Percentiles rank a stretch among this genome's conserved stretches.
Evolutionary conservation across 2,888 invertebrate genomes (phyloP).

Genomic region (Charanyca ferruginea): DNA sequence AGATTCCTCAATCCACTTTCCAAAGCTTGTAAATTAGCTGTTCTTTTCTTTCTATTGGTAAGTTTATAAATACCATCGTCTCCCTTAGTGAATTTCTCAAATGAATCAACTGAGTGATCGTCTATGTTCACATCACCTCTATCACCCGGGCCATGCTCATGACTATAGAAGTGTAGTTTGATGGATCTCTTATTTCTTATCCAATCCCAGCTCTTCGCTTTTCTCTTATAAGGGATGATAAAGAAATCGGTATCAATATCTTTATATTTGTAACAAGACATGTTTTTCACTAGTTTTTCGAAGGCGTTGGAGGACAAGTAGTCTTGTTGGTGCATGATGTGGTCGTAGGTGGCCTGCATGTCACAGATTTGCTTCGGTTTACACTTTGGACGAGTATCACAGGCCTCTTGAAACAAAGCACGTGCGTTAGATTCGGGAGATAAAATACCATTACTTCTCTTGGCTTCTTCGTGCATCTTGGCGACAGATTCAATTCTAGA

Average conservation of each 20-base stretch:
- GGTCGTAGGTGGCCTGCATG: constrained; percentile 69
- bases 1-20: constrained; percentile 66
- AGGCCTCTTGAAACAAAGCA: constrained; percentile 82
- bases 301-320: constrained; percentile 60
- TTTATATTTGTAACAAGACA: constrained; percentile 71
- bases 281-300: constrained; percentile 66
- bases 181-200: constrained; percentile 71
- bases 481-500: not conserved
- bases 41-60: constrained; percentile 63
- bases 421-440: constrained; percentile 64
- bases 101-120: constrained; percentile 45
- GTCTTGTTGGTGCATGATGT: constrained; percentile 59
- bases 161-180: constrained; percentile 18
- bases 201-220: constrained; percentile 70
- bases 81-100: constrained; percentile 70
- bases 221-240: constrained; percentile 53
- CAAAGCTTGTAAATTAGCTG: constrained; percentile 53
- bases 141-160: not conserved
- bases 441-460: constrained; percentile 48
- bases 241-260: constrained; percentile 60
- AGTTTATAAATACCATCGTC: constrained; percentile 73
- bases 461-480: not conserved
- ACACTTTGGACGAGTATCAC: constrained; percentile 62
- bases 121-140: constrained; percentile 5
- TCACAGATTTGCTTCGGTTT: constrained; percentile 69